A percentile compares a stretch with the other conserved stretches of the same genome.
Evolutionary conservation across 2,113 vertebrate species (phyloP).

Genomic region (Greenwoodochromis staneri): DNA sequence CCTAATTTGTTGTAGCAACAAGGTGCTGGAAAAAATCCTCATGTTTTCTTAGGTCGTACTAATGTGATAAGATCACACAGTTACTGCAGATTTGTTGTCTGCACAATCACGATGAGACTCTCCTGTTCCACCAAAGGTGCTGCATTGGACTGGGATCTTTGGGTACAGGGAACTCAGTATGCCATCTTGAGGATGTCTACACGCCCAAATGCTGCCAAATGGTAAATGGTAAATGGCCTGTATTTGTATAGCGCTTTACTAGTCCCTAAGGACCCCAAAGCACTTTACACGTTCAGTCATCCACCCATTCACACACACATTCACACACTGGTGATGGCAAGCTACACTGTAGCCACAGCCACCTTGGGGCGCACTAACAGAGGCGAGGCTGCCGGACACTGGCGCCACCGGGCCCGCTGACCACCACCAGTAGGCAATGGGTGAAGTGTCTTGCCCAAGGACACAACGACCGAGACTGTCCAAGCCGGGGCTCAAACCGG

Average conservation of each 20-base stretch:
- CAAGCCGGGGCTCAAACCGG: accelerated
- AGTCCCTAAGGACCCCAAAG: neutral
- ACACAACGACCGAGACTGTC: neutral
- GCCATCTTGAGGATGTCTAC: neutral
- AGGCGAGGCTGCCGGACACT: accelerated
- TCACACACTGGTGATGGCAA: neutral
- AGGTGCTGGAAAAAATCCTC: neutral
- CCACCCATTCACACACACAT: neutral
- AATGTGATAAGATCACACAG: neutral
- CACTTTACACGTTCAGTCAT: neutral
- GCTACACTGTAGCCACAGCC: neutral
- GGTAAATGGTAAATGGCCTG: neutral
- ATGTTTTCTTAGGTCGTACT: neutral
- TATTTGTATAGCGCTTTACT: neutral
- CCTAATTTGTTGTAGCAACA: neutral
- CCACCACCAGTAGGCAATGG: neutral
- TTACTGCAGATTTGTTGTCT: neutral
- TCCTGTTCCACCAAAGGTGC: neutral
- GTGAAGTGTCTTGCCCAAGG: neutral
- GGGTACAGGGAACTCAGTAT: neutral
- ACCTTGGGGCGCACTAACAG: accelerated
- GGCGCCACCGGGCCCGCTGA: neutral
- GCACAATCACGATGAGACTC: neutral
- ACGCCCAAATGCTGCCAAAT: accelerated
- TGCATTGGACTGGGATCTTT: neutral